These are phyloP conservation scores for Emberiza fucata DNA, from an alignment of 2,113 vertebrate species.

Conservation along the genomic window DNA sequence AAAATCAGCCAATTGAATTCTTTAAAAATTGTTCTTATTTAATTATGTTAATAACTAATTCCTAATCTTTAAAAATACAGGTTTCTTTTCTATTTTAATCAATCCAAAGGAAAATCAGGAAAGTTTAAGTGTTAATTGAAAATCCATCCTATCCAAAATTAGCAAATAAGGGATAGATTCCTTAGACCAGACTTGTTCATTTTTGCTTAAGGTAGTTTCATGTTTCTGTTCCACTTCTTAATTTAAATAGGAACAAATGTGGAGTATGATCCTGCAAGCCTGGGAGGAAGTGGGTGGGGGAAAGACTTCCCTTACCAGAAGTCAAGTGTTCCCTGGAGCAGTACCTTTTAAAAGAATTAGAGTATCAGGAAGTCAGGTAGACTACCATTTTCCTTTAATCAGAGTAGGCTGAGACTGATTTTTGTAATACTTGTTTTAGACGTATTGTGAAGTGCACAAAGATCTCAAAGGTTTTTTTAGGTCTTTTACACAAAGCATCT, in stretches of 20 bases:
- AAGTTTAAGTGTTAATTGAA: conserved; percentile 5
- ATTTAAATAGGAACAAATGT: not conserved
- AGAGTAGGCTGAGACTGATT: not conserved
- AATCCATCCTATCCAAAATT: not conserved
- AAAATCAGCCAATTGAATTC: not conserved
- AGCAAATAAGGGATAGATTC: not conserved
- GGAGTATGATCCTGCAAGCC: not conserved
- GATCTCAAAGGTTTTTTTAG: conserved; percentile 1
- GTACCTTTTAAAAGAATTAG: conserved; percentile 34
- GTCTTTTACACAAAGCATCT: not conserved
- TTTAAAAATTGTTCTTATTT: not conserved
- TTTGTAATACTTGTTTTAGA: not conserved
- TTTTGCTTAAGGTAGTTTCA: conserved; percentile 24
- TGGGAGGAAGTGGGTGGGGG: not conserved
- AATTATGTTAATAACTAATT: conserved; percentile 15
- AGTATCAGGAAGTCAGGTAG: conserved; percentile 35
- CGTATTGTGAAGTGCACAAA: not conserved
- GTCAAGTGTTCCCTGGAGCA: conserved; percentile 28
- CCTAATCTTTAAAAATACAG: not conserved
- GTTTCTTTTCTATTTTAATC: not conserved
- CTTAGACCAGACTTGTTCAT: conserved; percentile 19
- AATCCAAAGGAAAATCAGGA: not conserved
- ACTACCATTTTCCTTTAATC: conserved; percentile 26
- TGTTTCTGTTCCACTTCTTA: conserved; percentile 14
- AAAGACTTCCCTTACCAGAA: not conserved